Base-by-base conservation (phyloP, 2,113 vertebrate genomes). In the Corythornis madagascariensis region DNA sequence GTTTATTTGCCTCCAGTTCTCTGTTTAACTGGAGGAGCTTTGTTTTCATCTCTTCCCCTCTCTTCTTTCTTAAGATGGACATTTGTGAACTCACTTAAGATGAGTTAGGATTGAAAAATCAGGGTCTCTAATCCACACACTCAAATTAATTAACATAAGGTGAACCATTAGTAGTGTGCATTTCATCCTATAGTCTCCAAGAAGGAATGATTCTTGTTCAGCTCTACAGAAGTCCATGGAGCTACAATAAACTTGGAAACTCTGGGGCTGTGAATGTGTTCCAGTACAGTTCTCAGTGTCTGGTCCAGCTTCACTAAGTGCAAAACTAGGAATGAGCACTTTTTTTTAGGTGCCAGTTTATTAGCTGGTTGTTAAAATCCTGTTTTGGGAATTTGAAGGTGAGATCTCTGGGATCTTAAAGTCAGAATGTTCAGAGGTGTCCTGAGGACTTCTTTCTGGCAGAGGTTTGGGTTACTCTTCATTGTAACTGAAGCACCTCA, bases 301-400 rank as follows among this genome's bases (percentile, higher is more conserved):
- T 94, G 83, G 67, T 17, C 69, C 38, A 66, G 67, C 50, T 92
- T 94, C 83, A 33, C 55, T 33, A 76, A 85, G 45, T 52, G 47
- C 28, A 86, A 88, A 91, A 86, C 25, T 80, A 77, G 43, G 60
- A 88, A 67, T 0, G 2, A 90, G 16, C 48, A 50, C 14, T 4
- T 25, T 47, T 82, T 94, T 91, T 81, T 40, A 81, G 57, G 57
- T 38, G 43, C 19, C 13, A 10, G 35, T 94, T 86, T 88, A 86
- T 91, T 87, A 87, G 55, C 20, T 65, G 35, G 17, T 61, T 82
- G 64, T 91, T 91, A 87, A 93, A 92, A 91, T 60, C n/a, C 21
- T 40, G n/a, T 24, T 64, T 83, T 83, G 89, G 43, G 71, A 92
- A 70, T 87, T 50, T 76, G 38, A 42, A 91, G n/a, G 28, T 33